Percentiles rank a stretch among this genome's conserved stretches.
Conservation (phyloP, 2,797 vertebrate species). For the Apogon hyalosoma region DNA sequence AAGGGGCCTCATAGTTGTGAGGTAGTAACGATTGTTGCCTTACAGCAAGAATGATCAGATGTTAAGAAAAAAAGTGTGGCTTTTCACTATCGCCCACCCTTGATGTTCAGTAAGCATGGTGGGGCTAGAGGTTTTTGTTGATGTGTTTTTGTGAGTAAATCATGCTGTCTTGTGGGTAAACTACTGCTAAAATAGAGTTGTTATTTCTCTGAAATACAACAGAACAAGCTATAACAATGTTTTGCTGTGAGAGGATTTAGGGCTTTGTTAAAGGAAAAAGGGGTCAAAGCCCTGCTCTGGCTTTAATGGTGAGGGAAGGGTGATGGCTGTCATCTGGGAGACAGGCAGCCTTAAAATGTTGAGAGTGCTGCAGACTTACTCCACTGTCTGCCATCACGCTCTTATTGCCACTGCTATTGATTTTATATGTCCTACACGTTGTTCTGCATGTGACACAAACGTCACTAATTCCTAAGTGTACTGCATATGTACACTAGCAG, state of each 20-base stretch:
- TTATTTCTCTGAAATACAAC: background rate
- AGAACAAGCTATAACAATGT: background rate
- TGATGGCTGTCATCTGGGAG: slow-evolving; percentile 4
- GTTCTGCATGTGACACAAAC: too few species aligned
- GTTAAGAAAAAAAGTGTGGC: background rate
- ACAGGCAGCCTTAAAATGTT: slow-evolving; percentile 35
- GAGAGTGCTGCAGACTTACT: too few species aligned
- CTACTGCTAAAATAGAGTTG: background rate
- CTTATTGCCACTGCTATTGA: too few species aligned
- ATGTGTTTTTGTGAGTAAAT: background rate
- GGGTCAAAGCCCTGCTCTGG: background rate
- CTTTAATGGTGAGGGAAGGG: slow-evolving; percentile 16
- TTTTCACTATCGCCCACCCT: too few species aligned
- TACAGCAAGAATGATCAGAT: too few species aligned
- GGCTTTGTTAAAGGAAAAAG: background rate
- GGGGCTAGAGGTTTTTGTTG: too few species aligned
- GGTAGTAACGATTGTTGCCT: too few species aligned
- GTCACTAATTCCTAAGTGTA: background rate
- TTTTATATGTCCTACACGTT: too few species aligned
- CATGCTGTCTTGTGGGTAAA: background rate
- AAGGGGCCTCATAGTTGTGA: background rate
- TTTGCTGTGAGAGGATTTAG: background rate
- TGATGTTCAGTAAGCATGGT: too few species aligned
- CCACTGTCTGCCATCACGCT: too few species aligned
- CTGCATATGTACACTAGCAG: slow-evolving; percentile 11